Conservation (phyloP, 2,888 invertebrate genomes). For the Tortricodes alternella region DNA sequence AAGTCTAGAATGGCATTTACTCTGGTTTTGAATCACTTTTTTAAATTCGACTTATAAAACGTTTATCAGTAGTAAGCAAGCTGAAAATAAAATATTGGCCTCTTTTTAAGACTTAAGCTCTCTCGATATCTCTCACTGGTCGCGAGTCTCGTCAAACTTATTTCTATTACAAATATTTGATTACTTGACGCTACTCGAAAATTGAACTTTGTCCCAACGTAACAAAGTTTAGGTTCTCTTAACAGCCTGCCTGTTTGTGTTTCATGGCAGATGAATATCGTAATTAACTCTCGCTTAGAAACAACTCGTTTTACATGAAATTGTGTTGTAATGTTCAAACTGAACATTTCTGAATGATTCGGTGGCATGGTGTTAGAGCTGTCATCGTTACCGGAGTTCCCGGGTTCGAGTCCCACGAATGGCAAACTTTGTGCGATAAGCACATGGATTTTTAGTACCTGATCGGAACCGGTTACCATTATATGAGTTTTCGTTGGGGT, state of each 20-base stretch:
- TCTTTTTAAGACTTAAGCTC: no score
- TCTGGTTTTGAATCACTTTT: no score
- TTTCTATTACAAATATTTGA: conserved; percentile 27
- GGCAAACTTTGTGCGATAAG: no score
- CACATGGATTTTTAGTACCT: no score
- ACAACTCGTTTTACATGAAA: conserved; percentile 23
- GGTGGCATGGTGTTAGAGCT: no score
- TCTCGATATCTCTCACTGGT: neutral
- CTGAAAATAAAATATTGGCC: neutral
- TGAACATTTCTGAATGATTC: no score
- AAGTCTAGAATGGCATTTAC: no score
- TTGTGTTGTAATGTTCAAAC: conserved; percentile 6
- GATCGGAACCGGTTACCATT: no score
- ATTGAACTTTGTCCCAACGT: neutral
- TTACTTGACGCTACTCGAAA: neutral
- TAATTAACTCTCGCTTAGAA: conserved; percentile 21
- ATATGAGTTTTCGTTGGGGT: no score
- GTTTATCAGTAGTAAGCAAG: neutral
- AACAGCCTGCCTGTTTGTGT: conserved; percentile 5
- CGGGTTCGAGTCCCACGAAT: no score
- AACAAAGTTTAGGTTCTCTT: neutral
- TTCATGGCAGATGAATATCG: conserved; percentile 18
- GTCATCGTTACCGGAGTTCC: no score
- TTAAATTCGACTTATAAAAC: no score
- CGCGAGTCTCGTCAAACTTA: conserved; percentile 10